Evolutionary conservation across 2,888 invertebrate genomes (phyloP).

Genomic region (Plutella xylostella): DNA sequence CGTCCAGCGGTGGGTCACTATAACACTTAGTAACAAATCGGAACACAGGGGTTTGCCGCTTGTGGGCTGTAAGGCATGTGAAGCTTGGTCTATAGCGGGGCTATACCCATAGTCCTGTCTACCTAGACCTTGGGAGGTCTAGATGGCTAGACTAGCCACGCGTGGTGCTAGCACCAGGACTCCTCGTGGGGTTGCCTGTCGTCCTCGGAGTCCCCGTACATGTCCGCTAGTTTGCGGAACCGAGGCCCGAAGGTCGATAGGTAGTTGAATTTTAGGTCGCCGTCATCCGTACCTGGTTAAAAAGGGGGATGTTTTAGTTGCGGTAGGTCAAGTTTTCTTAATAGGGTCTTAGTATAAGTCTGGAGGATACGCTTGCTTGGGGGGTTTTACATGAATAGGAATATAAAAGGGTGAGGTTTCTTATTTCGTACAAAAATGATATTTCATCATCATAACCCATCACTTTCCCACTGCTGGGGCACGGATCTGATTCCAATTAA

Average conservation of each 20-base stretch:
- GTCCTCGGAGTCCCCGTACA: conserved; percentile 94
- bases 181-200: conserved; percentile 83
- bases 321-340: no score
- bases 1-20: conserved; percentile 1
- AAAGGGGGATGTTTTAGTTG: no score
- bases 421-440: no score
- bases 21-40: background rate
- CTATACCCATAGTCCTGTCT: background rate
- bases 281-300: conserved; percentile 82
- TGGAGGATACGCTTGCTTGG: no score
- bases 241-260: conserved; percentile 95
- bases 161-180: conserved; percentile 82
- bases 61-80: conserved; percentile 49
- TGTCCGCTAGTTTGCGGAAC: conserved; percentile 92
- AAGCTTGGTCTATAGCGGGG: conserved; percentile 23
- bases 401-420: no score
- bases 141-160: conserved; percentile 59
- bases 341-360: no score
- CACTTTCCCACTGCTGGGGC: no score
- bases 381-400: no score
- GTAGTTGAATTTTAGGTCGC: conserved; percentile 94
- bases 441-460: no score
- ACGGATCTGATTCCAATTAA: no score
- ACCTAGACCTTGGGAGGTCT: conserved; percentile 22
- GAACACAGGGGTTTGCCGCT: no score